Percentiles rank a stretch among this genome's conserved stretches.
Evolutionary conservation across 2,888 invertebrate genomes (phyloP).

Genomic region (Sarcophaga rosellei): DNA sequence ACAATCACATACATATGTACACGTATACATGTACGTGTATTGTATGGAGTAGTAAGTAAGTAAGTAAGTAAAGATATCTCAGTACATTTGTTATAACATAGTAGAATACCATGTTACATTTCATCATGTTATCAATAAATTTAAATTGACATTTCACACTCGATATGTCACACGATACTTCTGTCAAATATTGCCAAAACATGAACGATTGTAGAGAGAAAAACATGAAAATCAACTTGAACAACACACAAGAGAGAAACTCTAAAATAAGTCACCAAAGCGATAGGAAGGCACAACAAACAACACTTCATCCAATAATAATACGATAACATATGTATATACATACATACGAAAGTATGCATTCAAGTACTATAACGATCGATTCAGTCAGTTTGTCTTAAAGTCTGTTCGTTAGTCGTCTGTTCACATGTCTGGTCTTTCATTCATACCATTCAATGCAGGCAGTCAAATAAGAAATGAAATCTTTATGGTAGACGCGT

Average conservation of each 20-base stretch:
- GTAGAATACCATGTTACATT: conserved; percentile 69
- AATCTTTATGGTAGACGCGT: conserved; percentile 72
- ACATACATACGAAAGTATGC: not conserved
- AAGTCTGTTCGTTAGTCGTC: not conserved
- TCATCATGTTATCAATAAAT: conserved; percentile 80
- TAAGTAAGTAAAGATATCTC: not conserved
- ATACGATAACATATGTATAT: not conserved
- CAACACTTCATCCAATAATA: not conserved
- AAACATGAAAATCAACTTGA: conserved; percentile 72
- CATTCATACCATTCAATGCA: conserved; percentile 9
- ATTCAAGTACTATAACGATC: not conserved
- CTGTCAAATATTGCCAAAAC: conserved; percentile 66
- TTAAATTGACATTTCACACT: conserved; percentile 81
- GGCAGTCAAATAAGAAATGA: conserved; percentile 59
- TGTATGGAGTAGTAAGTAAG: not conserved
- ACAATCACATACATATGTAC: not conserved
- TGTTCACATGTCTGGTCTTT: conserved; percentile 10
- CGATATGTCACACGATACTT: conserved; percentile 80
- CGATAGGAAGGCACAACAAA: conserved; percentile 43
- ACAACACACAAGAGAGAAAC: conserved; percentile 55
- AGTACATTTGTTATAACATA: not conserved
- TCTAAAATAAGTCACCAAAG: conserved; percentile 62
- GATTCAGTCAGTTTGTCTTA: not conserved
- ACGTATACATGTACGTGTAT: not conserved
- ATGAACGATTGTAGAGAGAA: conserved; percentile 66